These are phyloP conservation scores for Protobothrops flavoviridis DNA, from an alignment of 2,113 vertebrate species.

Conservation along the genomic window DNA sequence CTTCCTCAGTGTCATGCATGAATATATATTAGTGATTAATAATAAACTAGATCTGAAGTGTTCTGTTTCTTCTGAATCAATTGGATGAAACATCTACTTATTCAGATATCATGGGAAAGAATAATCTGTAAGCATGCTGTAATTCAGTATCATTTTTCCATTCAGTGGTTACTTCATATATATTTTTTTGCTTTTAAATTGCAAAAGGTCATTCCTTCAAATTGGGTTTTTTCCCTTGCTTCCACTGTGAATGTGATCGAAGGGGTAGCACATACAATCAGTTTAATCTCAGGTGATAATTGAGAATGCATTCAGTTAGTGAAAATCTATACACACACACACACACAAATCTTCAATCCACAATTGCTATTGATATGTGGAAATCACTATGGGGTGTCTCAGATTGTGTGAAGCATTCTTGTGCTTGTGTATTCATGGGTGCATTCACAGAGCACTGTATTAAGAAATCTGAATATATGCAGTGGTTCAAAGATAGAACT, in stretches of 20 bases:
- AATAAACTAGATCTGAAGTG: conserved; percentile 5
- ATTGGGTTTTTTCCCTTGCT: background rate
- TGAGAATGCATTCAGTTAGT: background rate
- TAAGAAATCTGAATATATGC: background rate
- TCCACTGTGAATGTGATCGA: background rate
- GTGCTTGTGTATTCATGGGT: background rate
- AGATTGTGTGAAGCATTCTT: background rate
- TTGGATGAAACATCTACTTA: background rate
- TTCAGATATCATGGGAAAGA: conserved; percentile 2
- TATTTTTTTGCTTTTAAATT: background rate
- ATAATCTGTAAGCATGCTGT: background rate
- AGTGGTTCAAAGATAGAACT: background rate
- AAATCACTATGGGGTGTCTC: background rate
- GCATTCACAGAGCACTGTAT: background rate
- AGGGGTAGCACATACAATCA: background rate
- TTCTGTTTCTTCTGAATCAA: background rate
- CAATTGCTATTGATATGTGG: background rate
- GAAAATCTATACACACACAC: background rate
- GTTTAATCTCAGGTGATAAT: background rate
- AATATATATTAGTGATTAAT: background rate
- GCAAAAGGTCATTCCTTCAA: background rate
- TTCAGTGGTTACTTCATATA: background rate
- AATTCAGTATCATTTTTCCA: background rate
- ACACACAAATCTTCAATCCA: background rate
- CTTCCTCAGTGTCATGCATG: conserved; percentile 6